Percentiles rank a stretch among this genome's conserved stretches.
Conservation (phyloP, 2,797 vertebrate species). For the Toxotes lorentzi region DNA sequence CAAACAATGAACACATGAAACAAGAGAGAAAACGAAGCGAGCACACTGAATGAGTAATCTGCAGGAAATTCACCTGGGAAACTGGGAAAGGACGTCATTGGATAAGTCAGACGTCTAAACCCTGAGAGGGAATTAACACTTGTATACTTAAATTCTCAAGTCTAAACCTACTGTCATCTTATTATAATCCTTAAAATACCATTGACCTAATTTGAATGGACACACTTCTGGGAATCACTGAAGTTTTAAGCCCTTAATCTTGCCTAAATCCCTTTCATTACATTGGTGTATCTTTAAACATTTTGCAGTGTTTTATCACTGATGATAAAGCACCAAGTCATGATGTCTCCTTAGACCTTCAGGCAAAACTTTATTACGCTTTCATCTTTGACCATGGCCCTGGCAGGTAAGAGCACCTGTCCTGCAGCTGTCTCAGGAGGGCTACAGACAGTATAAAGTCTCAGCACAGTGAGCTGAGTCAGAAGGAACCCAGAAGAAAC, state of each 20-base stretch:
- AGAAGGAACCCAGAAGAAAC: conserved; percentile 39
- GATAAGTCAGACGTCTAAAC: conserved; percentile 38
- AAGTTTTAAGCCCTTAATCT: conserved; percentile 70
- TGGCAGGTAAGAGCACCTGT: conserved; percentile 10
- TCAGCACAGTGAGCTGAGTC: conserved; percentile 33
- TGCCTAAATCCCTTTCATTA: conserved; percentile 62
- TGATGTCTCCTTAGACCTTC: conserved; percentile 46
- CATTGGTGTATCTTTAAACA: conserved; percentile 47
- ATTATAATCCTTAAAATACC: conserved; percentile 67
- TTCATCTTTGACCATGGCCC: conserved; percentile 36
- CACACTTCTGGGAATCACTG: conserved; percentile 62
- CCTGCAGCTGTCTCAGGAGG: conserved; percentile 32
- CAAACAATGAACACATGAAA: neutral
- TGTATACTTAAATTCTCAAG: conserved; percentile 50
- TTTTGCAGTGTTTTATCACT: conserved; percentile 48
- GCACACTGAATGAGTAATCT: conserved; percentile 26
- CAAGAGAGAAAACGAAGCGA: neutral
- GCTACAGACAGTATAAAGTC: conserved; percentile 24
- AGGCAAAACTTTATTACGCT: conserved; percentile 56
- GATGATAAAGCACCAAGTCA: conserved; percentile 35
- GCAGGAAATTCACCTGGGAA: conserved; percentile 18
- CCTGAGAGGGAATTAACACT: conserved; percentile 46
- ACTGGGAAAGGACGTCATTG: conserved; percentile 17
- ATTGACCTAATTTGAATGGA: conserved; percentile 65
- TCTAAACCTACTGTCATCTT: conserved; percentile 57